Evolutionary conservation across 2,888 invertebrate species (phyloP), one percentile per base, ranked within the genome.

Genomic region (Protonemura montana): DNA sequence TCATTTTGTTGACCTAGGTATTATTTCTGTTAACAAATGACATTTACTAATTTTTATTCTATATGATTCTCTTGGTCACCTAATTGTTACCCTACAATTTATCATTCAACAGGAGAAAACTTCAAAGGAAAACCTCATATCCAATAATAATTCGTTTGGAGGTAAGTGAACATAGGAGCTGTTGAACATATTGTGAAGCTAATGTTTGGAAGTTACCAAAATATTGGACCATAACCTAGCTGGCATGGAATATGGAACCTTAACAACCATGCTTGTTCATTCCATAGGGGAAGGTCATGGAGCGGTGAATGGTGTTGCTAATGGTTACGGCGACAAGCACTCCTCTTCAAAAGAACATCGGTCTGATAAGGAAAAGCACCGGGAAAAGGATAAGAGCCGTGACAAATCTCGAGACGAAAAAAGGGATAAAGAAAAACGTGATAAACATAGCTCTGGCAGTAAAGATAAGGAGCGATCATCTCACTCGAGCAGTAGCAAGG

Each of bases 251-350:
- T 10, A 59, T 59, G 59, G 59, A 59, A 21, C 21, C 59, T 21
- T 21, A 59, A 59, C 59, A 82, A 83, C 21, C 80, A 26, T 78
- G 77, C 80, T 85, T n/a, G 80, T 59, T 59, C 59, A 2, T 59
- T 59, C 59, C 59, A 59, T 59, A 59, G 59, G 59, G 59, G 87
- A 86, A 76, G 85, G 85, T n/a, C 87, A 86, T 35, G 76, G 82
- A 28, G 78, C 59, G 25, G 77, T 96, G 92, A 97, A 97, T 92
- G 97, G 97, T 87, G 92, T 96, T 90, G 95, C 95, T 90, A 96
- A 97, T 92, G 97, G 97, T 86, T 96, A 95, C 91, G 91, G 91
- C 82, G 93, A 93, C 87, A 91, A 90, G 87, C 92, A 92, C 85
- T 41, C 59, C n/a, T 86, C 87, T 25, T 88, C 89, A 88, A 93